Evolutionary conservation across 2,888 invertebrate genomes (phyloP).

Genomic region (Euproctis similis): DNA sequence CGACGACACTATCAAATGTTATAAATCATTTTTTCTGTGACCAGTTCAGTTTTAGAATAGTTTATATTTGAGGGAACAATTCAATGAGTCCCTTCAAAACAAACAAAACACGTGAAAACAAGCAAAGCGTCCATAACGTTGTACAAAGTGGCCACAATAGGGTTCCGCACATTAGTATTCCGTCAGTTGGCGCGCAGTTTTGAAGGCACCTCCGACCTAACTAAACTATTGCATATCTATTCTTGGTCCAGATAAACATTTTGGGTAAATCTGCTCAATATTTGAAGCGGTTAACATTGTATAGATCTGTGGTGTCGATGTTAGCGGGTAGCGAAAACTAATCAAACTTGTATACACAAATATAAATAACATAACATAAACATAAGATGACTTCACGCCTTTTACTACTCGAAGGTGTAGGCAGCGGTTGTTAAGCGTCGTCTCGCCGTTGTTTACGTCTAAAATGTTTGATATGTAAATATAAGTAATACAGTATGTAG

Average conservation of each 20-base stretch:
- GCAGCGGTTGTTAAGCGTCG: too few relatives aligned
- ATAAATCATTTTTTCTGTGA: too few relatives aligned
- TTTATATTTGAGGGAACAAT: too few relatives aligned
- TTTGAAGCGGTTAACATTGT: slow-evolving; percentile 17
- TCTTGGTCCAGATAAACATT: slow-evolving; percentile 24
- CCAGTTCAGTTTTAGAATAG: too few relatives aligned
- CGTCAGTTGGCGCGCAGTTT: background rate
- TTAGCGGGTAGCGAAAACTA: background rate
- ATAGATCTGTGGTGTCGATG: slow-evolving; percentile 4
- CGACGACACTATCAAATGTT: too few relatives aligned
- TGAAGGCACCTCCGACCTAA: slow-evolving; percentile 8
- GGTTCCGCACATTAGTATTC: slow-evolving; percentile 15
- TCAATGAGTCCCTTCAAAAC: background rate
- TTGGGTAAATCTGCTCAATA: slow-evolving; percentile 25
- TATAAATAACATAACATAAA: too few relatives aligned
- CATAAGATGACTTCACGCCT: too few relatives aligned
- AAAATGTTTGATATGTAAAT: too few relatives aligned
- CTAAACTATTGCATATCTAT: slow-evolving; percentile 24
- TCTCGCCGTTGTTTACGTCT: too few relatives aligned
- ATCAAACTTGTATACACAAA: too few relatives aligned
- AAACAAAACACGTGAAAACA: background rate
- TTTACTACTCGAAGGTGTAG: too few relatives aligned
- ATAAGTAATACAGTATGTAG: too few relatives aligned
- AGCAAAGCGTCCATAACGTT: background rate
- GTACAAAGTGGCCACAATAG: slow-evolving; percentile 2